These are phyloP conservation scores for Melanchra persicariae DNA, from an alignment of 2,888 invertebrate genomes.

Conservation along the genomic window DNA sequence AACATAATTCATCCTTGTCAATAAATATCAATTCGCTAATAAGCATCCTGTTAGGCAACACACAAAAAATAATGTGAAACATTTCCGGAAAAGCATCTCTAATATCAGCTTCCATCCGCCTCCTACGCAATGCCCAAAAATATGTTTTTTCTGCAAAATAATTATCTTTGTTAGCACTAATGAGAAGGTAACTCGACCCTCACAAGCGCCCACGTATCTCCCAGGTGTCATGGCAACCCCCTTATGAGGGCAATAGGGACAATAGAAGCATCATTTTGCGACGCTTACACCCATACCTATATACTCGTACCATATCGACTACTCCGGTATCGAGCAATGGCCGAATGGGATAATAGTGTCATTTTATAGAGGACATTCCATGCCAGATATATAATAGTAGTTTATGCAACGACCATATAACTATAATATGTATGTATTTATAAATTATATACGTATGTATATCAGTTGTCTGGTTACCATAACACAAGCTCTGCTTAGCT, in stretches of 20 bases:
- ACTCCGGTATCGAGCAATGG: too few relatives aligned
- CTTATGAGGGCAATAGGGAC: not conserved
- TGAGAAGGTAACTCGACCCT: not conserved
- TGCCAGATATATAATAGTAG: too few relatives aligned
- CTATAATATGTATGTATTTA: too few relatives aligned
- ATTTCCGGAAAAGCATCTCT: not conserved
- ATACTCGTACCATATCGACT: too few relatives aligned
- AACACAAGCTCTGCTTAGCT: too few relatives aligned
- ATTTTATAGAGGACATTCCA: not conserved
- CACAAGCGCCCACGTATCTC: not conserved
- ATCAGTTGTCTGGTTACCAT: too few relatives aligned
- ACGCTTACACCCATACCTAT: not conserved
- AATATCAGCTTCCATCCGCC: not conserved
- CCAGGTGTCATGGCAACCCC: not conserved
- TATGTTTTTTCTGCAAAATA: not conserved
- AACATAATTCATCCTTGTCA: too few relatives aligned
- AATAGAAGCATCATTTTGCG: constrained; percentile 8
- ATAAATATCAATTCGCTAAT: not conserved
- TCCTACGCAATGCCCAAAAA: not conserved
- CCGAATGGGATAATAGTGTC: too few relatives aligned
- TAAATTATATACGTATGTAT: too few relatives aligned
- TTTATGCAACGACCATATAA: too few relatives aligned
- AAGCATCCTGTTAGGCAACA: too few relatives aligned
- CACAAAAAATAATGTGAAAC: not conserved
- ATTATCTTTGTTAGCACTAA: not conserved